Percentiles rank a stretch among this genome's conserved stretches.
Evolutionary conservation across 1,140 invertebrate species (phyloP).

Genomic region (Vanessa tameamea): DNA sequence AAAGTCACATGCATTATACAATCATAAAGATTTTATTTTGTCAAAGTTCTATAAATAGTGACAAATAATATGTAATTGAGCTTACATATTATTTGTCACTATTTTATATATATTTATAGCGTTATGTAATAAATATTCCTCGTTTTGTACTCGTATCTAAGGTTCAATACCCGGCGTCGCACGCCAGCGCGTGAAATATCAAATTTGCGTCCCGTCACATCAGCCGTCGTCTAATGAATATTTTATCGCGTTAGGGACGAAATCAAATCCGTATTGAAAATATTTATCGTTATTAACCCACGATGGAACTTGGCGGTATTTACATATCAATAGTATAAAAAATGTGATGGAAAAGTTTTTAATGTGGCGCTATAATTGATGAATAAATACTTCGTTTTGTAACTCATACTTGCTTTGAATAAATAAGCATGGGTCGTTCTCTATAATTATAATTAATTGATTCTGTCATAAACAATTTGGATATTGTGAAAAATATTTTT

Average conservation of each 20-base stretch:
- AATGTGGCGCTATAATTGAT: background rate
- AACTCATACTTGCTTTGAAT: too few species aligned
- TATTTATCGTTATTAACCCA: constrained; percentile 38
- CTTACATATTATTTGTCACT: too few species aligned
- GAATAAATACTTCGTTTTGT: too few species aligned
- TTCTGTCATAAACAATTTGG: too few species aligned
- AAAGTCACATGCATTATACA: too few species aligned
- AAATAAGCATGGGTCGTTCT: too few species aligned
- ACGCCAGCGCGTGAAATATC: constrained; percentile 15
- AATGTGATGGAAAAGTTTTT: background rate
- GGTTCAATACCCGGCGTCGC: constrained; percentile 3
- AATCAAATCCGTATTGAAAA: constrained; percentile 45
- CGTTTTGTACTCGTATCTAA: background rate
- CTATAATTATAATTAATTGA: too few species aligned
- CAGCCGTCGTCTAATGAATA: constrained; percentile 43
- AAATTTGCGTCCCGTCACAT: constrained; percentile 24
- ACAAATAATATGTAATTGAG: too few species aligned
- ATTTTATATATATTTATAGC: too few species aligned
- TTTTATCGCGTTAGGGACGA: constrained; percentile 42
- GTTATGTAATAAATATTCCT: background rate
- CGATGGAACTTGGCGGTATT: constrained; percentile 8
- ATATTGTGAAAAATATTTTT: too few species aligned
- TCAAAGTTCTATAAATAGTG: too few species aligned
- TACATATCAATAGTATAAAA: background rate
- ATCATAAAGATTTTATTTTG: too few species aligned